A percentile compares a stretch with the other conserved stretches of the same genome.
Conservation (phyloP, 1,140 invertebrate species). For the Drosophila neocordata region DNA sequence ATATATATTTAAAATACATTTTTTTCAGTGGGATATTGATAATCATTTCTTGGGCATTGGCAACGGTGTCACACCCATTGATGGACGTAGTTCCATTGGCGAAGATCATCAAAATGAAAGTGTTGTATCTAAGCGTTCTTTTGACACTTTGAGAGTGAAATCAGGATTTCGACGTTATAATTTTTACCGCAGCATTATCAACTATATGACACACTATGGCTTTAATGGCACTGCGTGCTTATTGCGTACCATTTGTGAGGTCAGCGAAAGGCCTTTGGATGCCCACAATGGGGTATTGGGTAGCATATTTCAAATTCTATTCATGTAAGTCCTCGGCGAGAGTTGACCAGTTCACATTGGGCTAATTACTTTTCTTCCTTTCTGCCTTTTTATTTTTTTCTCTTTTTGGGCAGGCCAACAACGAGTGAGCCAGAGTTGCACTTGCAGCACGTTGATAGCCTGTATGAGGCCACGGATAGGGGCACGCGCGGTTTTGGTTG, state of each 20-base stretch:
- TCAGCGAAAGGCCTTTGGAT: conserved; percentile 78
- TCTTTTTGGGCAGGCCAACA: conserved; percentile 46
- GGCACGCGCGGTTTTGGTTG: conserved; percentile 60
- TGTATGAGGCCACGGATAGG: conserved; percentile 54
- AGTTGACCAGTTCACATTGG: not conserved
- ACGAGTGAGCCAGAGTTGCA: conserved; percentile 54
- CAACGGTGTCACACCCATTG: conserved; percentile 67
- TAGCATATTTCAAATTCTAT: conserved; percentile 83
- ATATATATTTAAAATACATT: not conserved
- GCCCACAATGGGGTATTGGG: conserved; percentile 83
- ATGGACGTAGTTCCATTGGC: conserved; percentile 40
- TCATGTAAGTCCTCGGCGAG: conserved; percentile 82
- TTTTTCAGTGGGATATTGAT: conserved; percentile 69
- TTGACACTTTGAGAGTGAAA: conserved; percentile 7
- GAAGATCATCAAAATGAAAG: conserved; percentile 28
- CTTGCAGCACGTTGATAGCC: conserved; percentile 56
- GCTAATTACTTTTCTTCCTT: conserved; percentile 48
- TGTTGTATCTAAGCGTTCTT: conserved; percentile 34
- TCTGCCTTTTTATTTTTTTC: not conserved
- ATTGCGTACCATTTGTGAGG: conserved; percentile 84
- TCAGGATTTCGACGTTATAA: conserved; percentile 49
- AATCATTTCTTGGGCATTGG: conserved; percentile 57
- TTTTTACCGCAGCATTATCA: conserved; percentile 70
- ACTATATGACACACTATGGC: conserved; percentile 78
- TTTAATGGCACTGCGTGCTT: conserved; percentile 84